These are phyloP conservation scores for Pelmatolapia mariae DNA, from an alignment of 2,113 vertebrate genomes.

Conservation along the genomic window DNA sequence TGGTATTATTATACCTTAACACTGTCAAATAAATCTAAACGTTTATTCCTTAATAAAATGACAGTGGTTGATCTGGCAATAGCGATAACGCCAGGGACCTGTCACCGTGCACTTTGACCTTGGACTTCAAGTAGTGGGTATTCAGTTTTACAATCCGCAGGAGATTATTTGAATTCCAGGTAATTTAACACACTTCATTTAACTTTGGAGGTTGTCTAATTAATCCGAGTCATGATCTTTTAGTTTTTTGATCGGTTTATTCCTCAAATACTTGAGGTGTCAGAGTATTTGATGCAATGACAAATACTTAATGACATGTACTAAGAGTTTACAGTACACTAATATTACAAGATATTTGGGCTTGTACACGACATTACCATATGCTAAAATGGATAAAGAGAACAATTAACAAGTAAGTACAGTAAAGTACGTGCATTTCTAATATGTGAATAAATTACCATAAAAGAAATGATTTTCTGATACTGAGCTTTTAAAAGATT, in stretches of 20 bases:
- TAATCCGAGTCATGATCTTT: background rate
- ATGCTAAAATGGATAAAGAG: background rate
- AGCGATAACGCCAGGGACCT: background rate
- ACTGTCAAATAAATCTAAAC: rapidly evolving
- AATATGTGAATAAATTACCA: background rate
- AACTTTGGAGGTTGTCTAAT: background rate
- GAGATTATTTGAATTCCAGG: conserved; percentile 1
- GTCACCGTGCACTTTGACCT: background rate
- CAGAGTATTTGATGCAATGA: background rate
- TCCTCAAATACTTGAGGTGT: background rate
- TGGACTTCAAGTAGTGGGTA: background rate
- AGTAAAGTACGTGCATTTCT: background rate
- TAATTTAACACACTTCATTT: background rate
- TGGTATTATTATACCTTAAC: rapidly evolving
- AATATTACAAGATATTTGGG: background rate
- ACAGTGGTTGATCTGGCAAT: background rate
- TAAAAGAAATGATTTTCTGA: background rate
- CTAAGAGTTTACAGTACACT: background rate
- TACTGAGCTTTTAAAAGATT: background rate
- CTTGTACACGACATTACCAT: background rate
- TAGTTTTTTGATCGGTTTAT: background rate
- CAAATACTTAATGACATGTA: background rate
- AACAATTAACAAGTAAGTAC: background rate
- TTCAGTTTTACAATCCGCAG: background rate
- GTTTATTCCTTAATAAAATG: background rate